phyloP scores from a whole-genome alignment of 2,888 invertebrate species.

The Sarcophaga rosellei region DNA sequence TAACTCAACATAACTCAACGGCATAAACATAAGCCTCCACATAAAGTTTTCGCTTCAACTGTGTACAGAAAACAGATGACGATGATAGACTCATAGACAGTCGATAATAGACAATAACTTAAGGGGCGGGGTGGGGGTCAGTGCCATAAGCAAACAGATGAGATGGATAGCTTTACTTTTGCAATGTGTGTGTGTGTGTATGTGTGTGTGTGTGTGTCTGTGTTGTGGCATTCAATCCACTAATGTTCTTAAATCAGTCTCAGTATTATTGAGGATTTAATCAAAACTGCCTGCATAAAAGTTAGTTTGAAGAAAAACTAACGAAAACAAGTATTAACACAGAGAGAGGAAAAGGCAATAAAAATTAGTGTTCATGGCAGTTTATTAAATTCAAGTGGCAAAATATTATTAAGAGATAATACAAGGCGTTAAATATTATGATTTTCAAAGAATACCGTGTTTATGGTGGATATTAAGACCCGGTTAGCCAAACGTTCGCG shows the following conservation, averaged over 20 bases:
- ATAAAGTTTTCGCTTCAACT: constrained; percentile 57
- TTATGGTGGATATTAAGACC: too few relatives aligned
- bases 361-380: constrained; percentile 18
- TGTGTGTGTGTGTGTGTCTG: too few relatives aligned
- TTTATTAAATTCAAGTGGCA: constrained; percentile 4
- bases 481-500: too few relatives aligned
- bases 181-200: too few relatives aligned
- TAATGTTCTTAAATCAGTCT: too few relatives aligned
- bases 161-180: too few relatives aligned
- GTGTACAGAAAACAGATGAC: constrained; percentile 33
- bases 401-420: neutral
- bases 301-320: neutral
- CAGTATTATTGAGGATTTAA: too few relatives aligned
- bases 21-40: constrained; percentile 56
- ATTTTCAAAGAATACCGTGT: neutral
- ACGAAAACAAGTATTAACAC: neutral
- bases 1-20: neutral
- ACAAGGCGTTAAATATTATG: too few relatives aligned
- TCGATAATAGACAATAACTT: constrained; percentile 35
- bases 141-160: neutral
- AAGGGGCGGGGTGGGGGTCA: neutral
- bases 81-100: constrained; percentile 31
- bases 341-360: neutral
- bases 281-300: too few relatives aligned
- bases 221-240: too few relatives aligned